Conservation (phyloP, 2,888 invertebrate species). For the Anoplius nigerrimus region DNA sequence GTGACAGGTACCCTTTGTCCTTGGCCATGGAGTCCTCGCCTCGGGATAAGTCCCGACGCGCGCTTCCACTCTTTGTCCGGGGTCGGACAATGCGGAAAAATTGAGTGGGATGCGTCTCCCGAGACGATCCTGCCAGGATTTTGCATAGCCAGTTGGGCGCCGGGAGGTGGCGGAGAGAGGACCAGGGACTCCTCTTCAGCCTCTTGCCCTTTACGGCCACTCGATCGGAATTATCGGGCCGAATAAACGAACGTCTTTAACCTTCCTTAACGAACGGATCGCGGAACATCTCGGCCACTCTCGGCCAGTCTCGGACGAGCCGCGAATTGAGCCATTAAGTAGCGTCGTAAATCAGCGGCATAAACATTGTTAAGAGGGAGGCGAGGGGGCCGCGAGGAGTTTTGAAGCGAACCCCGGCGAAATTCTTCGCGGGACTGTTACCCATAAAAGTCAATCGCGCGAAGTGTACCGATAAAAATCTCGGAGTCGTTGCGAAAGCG, state of each 20-base stretch:
- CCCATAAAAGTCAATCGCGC: conserved; percentile 2
- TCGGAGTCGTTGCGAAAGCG: conserved; percentile 1
- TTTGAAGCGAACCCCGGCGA: background rate
- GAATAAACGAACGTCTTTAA: no score
- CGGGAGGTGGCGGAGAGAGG: conserved; percentile 7
- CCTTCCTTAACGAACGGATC: no score
- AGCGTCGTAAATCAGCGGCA: no score
- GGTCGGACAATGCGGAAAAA: conserved; percentile 62
- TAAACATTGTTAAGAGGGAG: background rate
- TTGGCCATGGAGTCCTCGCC: conserved; percentile 50
- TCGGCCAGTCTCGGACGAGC: no score
- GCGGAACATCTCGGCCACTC: no score
- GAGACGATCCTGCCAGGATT: conserved; percentile 46
- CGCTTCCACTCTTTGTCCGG: conserved; percentile 53
- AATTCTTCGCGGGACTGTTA: background rate
- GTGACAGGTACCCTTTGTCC: conserved; percentile 64
- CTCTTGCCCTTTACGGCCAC: no score
- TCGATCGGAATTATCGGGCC: no score
- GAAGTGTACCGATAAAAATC: conserved; percentile 18
- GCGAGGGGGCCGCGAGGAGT: background rate
- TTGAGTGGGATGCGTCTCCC: conserved; percentile 44
- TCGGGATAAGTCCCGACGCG: conserved; percentile 40
- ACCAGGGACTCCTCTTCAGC: no score
- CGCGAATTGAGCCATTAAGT: no score
- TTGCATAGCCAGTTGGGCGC: conserved; percentile 63